These are phyloP conservation scores for Muscicapa striata DNA, from an alignment of 2,797 vertebrate genomes.

Conservation along the genomic window DNA sequence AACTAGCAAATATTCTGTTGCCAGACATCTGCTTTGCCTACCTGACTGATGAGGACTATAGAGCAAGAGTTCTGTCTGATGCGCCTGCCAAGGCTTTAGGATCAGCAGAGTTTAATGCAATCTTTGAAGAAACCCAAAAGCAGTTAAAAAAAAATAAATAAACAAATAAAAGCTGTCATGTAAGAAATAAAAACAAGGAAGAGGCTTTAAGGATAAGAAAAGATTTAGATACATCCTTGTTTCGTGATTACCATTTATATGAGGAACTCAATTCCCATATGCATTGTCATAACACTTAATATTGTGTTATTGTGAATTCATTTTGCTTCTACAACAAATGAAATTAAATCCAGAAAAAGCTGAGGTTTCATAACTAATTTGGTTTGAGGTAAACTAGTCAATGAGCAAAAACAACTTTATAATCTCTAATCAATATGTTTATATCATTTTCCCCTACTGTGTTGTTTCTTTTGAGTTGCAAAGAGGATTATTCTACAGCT, in stretches of 20 bases:
- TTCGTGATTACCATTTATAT: slow-evolving; percentile 58
- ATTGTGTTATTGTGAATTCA: slow-evolving; percentile 13
- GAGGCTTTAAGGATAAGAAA: slow-evolving; percentile 76
- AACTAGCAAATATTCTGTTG: neutral
- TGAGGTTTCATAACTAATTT: slow-evolving; percentile 43
- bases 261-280: slow-evolving; percentile 59
- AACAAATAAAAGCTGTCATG: slow-evolving; percentile 39
- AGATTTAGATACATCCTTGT: slow-evolving; percentile 67
- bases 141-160: neutral
- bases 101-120: slow-evolving; percentile 40
- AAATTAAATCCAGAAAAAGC: slow-evolving; percentile 55
- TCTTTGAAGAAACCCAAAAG: slow-evolving; percentile 49
- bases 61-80: neutral
- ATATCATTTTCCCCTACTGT: slow-evolving; percentile 31
- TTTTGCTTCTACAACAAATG: slow-evolving; percentile 51
- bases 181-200: slow-evolving; percentile 68
- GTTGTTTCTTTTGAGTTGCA: slow-evolving; percentile 56
- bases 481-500: slow-evolving; percentile 74
- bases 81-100: neutral
- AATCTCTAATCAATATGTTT: slow-evolving; percentile 82
- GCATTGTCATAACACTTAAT: slow-evolving; percentile 15
- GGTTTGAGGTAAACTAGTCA: slow-evolving; percentile 43
- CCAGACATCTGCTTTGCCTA: neutral
- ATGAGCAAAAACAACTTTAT: slow-evolving; percentile 63
- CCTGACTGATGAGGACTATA: neutral